Conservation (phyloP, 2,113 vertebrate species). For the Psophia crepitans region DNA sequence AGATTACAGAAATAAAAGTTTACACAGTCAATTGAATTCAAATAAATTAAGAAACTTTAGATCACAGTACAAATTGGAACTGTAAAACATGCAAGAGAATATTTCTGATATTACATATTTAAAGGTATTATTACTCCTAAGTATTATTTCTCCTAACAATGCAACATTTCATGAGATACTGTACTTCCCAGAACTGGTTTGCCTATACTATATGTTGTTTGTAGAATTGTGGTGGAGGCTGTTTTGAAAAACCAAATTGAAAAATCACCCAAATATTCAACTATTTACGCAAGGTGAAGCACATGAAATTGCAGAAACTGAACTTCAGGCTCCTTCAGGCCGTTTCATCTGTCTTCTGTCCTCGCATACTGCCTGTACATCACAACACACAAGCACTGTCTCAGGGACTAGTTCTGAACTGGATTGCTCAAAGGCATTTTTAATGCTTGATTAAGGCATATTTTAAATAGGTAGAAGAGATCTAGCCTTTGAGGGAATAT, state of each 20-base stretch:
- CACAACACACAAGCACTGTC: neutral
- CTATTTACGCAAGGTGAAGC: neutral
- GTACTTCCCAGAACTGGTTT: neutral
- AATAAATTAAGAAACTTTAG: neutral
- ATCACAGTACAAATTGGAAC: neutral
- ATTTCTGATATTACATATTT: neutral
- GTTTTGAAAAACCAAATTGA: neutral
- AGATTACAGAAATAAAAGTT: neutral
- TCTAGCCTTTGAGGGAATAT: neutral
- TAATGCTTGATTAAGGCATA: neutral
- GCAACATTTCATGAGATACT: neutral
- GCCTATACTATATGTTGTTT: neutral
- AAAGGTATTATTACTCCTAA: neutral
- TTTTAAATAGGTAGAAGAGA: neutral
- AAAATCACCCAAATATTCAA: neutral
- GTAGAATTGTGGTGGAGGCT: neutral
- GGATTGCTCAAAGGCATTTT: neutral
- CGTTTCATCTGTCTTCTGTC: neutral
- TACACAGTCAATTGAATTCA: neutral
- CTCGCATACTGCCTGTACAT: neutral
- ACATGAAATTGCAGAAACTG: neutral
- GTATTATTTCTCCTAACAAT: neutral
- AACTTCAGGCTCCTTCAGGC: neutral
- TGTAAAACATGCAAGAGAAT: neutral
- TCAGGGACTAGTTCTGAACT: neutral